phyloP scores from a whole-genome alignment of 2,113 vertebrate species.

The Heptranchias perlo region DNA sequence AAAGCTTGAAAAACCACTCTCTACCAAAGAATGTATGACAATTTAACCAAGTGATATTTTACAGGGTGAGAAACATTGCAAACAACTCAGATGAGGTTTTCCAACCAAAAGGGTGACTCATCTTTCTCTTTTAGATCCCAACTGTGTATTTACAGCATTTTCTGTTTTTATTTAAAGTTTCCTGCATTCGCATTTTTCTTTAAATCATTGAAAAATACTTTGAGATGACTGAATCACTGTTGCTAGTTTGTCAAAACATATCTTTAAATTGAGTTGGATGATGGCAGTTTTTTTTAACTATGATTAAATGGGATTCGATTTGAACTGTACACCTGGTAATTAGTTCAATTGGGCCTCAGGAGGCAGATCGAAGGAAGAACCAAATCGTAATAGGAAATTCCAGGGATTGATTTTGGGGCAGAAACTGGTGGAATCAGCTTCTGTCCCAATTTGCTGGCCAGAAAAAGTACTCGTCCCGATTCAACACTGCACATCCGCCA shows the following conservation, averaged over 20 bases:
- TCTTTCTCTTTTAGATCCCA: background rate
- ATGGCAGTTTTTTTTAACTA: background rate
- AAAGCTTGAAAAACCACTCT: background rate
- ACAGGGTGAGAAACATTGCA: too few species aligned
- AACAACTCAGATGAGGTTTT: background rate
- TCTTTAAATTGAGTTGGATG: background rate
- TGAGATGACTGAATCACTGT: background rate
- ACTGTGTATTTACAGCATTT: background rate
- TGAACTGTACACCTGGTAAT: background rate
- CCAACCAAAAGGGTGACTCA: background rate
- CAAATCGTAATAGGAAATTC: too few species aligned
- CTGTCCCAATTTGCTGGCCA: too few species aligned
- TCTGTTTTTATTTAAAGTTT: background rate
- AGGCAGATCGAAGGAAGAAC: background rate
- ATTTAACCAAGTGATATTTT: slow-evolving; percentile 16
- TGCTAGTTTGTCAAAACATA: background rate
- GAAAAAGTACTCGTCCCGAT: too few species aligned
- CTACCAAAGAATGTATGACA: background rate
- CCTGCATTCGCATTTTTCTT: background rate
- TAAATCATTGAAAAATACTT: background rate
- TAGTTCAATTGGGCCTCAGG: background rate
- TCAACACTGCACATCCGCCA: too few species aligned
- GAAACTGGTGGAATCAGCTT: background rate
- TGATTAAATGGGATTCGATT: background rate
- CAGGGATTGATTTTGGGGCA: too few species aligned